These are phyloP conservation scores for Halictus ligatus DNA, from an alignment of 2,888 invertebrate species.

Conservation along the genomic window DNA sequence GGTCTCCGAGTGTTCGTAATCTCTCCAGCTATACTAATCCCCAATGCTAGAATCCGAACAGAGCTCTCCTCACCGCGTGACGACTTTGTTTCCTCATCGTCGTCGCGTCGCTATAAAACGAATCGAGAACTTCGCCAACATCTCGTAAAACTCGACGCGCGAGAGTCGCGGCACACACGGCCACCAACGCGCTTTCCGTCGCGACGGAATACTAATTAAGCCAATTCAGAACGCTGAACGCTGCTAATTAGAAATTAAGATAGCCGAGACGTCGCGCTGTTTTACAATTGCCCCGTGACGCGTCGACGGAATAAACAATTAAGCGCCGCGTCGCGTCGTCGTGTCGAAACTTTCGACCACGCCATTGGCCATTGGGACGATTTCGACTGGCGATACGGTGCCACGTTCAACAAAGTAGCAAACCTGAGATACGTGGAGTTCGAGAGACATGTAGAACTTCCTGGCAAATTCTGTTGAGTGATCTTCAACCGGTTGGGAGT, in stretches of 20 bases:
- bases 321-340: not conserved
- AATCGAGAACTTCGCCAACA: slow-evolving; percentile 11
- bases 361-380: not conserved
- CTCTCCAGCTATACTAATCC: slow-evolving; percentile 36
- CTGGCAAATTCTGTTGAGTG: too few relatives aligned
- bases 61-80: not conserved
- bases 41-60: slow-evolving; percentile 12
- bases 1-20: slow-evolving; percentile 18
- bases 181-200: slow-evolving; percentile 48
- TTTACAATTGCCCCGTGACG: slow-evolving; percentile 60
- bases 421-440: not conserved
- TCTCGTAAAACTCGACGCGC: slow-evolving; percentile 40
- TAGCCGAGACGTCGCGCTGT: slow-evolving; percentile 45
- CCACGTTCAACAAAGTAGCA: too few relatives aligned
- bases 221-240: slow-evolving; percentile 55
- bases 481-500: too few relatives aligned
- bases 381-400: not conserved
- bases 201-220: slow-evolving; percentile 57
- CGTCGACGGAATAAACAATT: slow-evolving; percentile 56
- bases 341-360: slow-evolving; percentile 43
- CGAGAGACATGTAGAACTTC: too few relatives aligned
- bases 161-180: slow-evolving; percentile 11
- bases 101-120: not conserved
- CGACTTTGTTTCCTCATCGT: slow-evolving; percentile 14
- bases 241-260: slow-evolving; percentile 60